Conservation (phyloP, 1,140 invertebrate species). For the Drosophila repletoides region DNA sequence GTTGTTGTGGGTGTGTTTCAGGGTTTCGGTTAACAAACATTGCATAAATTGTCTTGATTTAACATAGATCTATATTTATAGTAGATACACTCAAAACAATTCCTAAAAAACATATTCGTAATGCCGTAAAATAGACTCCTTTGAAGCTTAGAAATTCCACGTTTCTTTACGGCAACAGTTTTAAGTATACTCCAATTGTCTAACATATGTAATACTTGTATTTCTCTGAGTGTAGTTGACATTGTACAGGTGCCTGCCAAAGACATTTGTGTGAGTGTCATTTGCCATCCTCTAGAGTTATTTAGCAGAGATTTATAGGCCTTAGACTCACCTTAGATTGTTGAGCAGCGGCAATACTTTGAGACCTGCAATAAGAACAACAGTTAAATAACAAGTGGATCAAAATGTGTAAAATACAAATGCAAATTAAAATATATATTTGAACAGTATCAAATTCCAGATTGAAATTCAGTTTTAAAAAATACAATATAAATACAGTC, state of each 20-base stretch:
- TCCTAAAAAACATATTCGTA: no score
- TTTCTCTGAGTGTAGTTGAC: background rate
- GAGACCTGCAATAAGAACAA: conserved; percentile 86
- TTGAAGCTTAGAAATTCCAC: no score
- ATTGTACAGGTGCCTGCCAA: conserved; percentile 40
- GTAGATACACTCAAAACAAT: background rate
- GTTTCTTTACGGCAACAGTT: no score
- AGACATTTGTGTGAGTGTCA: conserved; percentile 40
- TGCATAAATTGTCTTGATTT: conserved; percentile 49
- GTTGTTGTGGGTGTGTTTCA: conserved; percentile 68
- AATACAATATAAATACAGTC: background rate
- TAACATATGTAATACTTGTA: no score
- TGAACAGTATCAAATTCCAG: conserved; percentile 8
- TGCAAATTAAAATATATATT: conserved; percentile 7
- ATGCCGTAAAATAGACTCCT: no score
- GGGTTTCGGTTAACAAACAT: conserved; percentile 55
- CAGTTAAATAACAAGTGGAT: conserved; percentile 23
- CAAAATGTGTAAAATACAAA: conserved; percentile 14
- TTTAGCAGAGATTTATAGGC: background rate
- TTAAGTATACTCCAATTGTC: no score
- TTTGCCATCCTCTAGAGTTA: conserved; percentile 24
- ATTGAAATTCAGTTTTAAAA: background rate
- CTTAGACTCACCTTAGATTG: conserved; percentile 88
- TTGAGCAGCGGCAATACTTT: conserved; percentile 91
- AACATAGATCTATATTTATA: conserved; percentile 6